phyloP scores from a whole-genome alignment of 2,113 vertebrate genomes.

The Phodopus roborovskii region DNA sequence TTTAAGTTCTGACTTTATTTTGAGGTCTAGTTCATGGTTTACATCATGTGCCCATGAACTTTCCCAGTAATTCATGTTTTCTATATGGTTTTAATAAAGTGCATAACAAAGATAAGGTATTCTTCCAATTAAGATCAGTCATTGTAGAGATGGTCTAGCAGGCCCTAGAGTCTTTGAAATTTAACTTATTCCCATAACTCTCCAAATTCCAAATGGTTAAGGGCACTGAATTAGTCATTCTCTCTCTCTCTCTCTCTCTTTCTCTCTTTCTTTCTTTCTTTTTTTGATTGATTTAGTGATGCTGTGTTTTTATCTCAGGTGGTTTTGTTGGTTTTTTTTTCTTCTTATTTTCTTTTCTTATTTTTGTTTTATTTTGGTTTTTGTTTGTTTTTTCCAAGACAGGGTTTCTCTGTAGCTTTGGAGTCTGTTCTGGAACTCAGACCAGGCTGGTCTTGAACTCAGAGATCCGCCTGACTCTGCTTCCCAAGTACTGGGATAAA shows the following conservation, averaged over 20 bases:
- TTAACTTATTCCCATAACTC: background rate
- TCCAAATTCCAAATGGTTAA: background rate
- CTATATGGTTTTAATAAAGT: background rate
- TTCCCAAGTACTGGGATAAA: too few species aligned
- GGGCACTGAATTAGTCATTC: background rate
- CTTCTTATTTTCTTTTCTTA: too few species aligned
- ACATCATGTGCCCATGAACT: background rate
- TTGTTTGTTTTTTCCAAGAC: too few species aligned
- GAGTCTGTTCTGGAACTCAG: too few species aligned
- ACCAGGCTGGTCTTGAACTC: too few species aligned
- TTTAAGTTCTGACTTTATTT: constrained; percentile 91
- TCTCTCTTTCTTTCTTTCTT: too few species aligned
- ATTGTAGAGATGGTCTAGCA: background rate
- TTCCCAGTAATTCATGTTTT: background rate
- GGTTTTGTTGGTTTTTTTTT: too few species aligned
- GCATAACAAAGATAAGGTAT: background rate
- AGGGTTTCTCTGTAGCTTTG: too few species aligned
- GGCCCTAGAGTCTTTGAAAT: background rate
- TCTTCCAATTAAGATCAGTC: background rate
- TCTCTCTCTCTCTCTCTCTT: too few species aligned
- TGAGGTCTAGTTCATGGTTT: constrained; percentile 92
- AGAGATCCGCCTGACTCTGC: too few species aligned
- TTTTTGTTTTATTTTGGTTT: too few species aligned
- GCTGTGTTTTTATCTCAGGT: background rate
- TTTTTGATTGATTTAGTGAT: background rate